Percentiles rank a stretch among this genome's conserved stretches.
These are phyloP conservation scores for Strix aluco DNA, from an alignment of 2,113 vertebrate species.

Conservation along the genomic window DNA sequence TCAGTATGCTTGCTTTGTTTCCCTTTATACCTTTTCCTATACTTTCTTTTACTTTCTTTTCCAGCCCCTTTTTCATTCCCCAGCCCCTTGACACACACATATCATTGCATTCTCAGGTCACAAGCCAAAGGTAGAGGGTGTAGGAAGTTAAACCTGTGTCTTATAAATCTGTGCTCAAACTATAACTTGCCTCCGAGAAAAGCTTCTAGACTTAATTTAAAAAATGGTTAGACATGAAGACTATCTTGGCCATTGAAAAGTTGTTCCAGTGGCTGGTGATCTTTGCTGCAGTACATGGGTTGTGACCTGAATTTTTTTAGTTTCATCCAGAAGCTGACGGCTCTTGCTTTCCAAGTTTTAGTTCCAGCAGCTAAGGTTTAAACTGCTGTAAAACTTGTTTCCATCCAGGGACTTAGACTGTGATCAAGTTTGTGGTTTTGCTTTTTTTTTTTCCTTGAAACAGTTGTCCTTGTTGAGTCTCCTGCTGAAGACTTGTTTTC, in stretches of 20 bases:
- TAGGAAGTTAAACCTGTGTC: neutral
- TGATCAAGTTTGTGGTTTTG: neutral
- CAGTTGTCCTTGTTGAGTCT: neutral
- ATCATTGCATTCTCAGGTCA: neutral
- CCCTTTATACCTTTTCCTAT: neutral
- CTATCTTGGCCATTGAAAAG: accelerated
- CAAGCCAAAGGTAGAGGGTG: neutral
- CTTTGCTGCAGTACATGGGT: neutral
- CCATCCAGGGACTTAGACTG: neutral
- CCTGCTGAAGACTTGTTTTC: neutral
- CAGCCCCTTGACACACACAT: neutral
- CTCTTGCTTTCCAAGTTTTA: neutral
- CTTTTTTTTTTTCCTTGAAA: neutral
- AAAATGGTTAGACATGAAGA: neutral
- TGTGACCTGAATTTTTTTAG: neutral
- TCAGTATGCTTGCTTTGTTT: neutral
- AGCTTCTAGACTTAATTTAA: neutral
- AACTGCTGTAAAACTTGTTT: neutral
- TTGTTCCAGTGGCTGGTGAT: neutral
- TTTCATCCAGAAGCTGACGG: neutral
- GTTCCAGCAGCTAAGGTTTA: neutral
- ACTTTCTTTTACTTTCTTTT: neutral
- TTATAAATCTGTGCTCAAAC: neutral
- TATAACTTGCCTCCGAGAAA: neutral
- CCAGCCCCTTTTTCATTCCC: neutral